Base-by-base conservation (phyloP, 2,113 vertebrate genomes). In the Morone chrysops region DNA sequence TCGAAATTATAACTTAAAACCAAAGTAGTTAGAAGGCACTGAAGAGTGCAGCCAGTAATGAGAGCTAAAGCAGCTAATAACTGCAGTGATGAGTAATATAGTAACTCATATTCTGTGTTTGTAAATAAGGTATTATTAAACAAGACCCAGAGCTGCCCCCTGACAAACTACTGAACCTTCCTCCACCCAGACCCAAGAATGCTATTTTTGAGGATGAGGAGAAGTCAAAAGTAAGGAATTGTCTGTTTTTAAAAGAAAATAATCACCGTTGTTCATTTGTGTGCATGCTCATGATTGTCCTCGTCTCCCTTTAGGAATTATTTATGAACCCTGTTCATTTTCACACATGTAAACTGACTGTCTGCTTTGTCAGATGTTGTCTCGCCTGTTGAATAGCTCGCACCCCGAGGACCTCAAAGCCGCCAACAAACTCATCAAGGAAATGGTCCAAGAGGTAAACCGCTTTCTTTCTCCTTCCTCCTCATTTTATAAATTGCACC, bases 391-490 rank as follows among this genome's bases (percentile, higher is more conserved):
- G 84, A 99, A 98, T 81, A 99, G 98, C 92, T 97, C 97, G 5
- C 98, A 99, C 78, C 98, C 98, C 0, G 98, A 99, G 81, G 98
- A 99, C 91, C 96, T 99, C n/a, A 96, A 98, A 70, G 98, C 98
- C 0, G 98, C 98, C 92, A 99, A 99, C 94, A 99, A 98, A 85
- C 97, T 99, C 81, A 99, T 99, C 92, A 99, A 99, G 92, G 98
- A 99, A 93, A 99, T 99, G 98, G 98, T 99, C 80, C 98, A 99
- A 92, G 98, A 99, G 97, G 98, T 99, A 80, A 83, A 76, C 11
- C 12, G 20, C 10, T 51, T 70, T 20, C 43, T 6, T 38, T 40
- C 0, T 51, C 17, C 9, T 56, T 50, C 20, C 20, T 41, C 1
- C 22, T 71, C 1, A 20, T 41, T 56, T 45, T 59, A 11, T 69